Conservation (phyloP, 1,140 invertebrate species). For the Apis cerana region DNA sequence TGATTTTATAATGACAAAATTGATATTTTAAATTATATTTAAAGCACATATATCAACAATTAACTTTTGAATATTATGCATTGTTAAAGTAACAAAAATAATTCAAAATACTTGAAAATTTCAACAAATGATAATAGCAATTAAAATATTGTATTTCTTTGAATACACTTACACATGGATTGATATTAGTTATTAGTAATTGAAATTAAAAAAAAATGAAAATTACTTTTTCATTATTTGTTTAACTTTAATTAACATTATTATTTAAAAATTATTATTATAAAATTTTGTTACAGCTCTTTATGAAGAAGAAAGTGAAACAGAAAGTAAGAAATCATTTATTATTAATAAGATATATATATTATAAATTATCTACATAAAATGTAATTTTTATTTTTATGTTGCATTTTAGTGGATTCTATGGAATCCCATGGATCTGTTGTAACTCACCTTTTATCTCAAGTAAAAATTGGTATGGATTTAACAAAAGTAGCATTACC, state of each 20-base stretch:
- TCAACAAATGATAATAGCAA: no score
- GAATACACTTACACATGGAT: neutral
- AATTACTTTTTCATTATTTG: neutral
- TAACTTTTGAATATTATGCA: no score
- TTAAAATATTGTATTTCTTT: no score
- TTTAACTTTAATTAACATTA: neutral
- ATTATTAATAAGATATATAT: conserved; percentile 24
- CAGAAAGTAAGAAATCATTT: conserved; percentile 84
- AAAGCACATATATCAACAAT: no score
- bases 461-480: conserved; percentile 99
- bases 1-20: no score
- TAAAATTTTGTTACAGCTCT: conserved; percentile 83
- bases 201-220: neutral
- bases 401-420: conserved; percentile 82
- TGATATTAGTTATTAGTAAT: neutral
- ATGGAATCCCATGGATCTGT: conserved; percentile 97
- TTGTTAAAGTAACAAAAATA: no score
- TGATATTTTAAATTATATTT: no score
- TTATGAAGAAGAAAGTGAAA: conserved; percentile 94
- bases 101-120: no score
- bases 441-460: conserved; percentile 95
- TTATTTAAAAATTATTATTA: conserved; percentile 23
- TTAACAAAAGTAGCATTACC: conserved; percentile 98
- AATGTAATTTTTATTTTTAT: conserved; percentile 18
- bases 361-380: neutral